Evolutionary conservation across 2,797 vertebrate species (phyloP).

Genomic region (Etheostoma perlongum): DNA sequence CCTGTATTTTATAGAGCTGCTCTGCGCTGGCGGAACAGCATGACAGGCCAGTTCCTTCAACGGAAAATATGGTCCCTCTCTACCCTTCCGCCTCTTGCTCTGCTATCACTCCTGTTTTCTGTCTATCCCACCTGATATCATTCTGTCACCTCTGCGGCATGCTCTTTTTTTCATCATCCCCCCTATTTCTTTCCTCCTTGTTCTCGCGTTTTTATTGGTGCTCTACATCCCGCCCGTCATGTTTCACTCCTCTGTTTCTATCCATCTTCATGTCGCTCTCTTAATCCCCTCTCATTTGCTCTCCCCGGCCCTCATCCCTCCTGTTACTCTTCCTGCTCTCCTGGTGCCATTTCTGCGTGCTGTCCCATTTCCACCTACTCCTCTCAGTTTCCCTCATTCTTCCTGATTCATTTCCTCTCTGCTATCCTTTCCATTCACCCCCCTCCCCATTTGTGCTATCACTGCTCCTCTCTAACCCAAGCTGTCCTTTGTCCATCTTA

Average conservation of each 20-base stretch:
- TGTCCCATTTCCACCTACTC: conserved; percentile 75
- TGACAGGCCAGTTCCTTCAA: conserved; percentile 91
- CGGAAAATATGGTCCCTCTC: conserved; percentile 86
- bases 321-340: conserved; percentile 59
- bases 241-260: conserved; percentile 79
- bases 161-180: conserved; percentile 74
- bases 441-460: conserved; percentile 49
- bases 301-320: conserved; percentile 66
- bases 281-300: conserved; percentile 80
- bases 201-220: conserved; percentile 77
- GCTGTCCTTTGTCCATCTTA: conserved; percentile 39
- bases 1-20: conserved; percentile 87
- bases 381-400: conserved; percentile 68
- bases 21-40: conserved; percentile 86
- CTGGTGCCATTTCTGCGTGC: conserved; percentile 43
- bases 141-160: conserved; percentile 76
- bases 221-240: conserved; percentile 77
- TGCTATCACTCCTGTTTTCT: conserved; percentile 81
- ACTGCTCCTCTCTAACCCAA: conserved; percentile 44
- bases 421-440: conserved; percentile 64
- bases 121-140: conserved; percentile 82
- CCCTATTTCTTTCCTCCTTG: conserved; percentile 69
- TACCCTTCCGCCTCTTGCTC: conserved; percentile 70
- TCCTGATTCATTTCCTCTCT: conserved; percentile 75
- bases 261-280: conserved; percentile 80